phyloP scores from a whole-genome alignment of 2,888 invertebrate genomes.

The Catocala fraxini region DNA sequence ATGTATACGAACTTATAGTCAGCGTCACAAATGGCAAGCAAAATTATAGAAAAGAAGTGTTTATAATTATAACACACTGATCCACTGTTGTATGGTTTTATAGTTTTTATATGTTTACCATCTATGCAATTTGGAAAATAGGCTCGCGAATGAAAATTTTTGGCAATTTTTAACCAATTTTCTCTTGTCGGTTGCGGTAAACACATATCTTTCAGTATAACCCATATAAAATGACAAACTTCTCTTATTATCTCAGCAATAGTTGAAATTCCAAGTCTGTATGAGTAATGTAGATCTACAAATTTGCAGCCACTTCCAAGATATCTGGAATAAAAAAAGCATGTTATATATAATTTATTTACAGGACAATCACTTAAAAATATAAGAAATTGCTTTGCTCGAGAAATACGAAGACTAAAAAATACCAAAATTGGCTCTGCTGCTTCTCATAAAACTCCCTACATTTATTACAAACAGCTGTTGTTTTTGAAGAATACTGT shows the following conservation, averaged over 20 bases:
- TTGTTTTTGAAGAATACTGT: slow-evolving; percentile 38
- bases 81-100: slow-evolving; percentile 23
- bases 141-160: slow-evolving; percentile 6
- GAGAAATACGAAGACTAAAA: slow-evolving; percentile 38
- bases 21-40: too few relatives aligned
- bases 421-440: slow-evolving; percentile 36
- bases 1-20: too few relatives aligned
- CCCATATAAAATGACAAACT: slow-evolving; percentile 36
- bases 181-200: slow-evolving; percentile 28
- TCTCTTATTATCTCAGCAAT: slow-evolving; percentile 32
- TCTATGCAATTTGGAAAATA: slow-evolving; percentile 27
- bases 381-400: slow-evolving; percentile 35
- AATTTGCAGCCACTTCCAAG: slow-evolving; percentile 32
- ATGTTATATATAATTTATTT: slow-evolving; percentile 24
- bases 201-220: slow-evolving; percentile 20
- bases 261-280: slow-evolving; percentile 34
- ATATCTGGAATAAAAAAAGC: slow-evolving; percentile 36
- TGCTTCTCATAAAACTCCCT: slow-evolving; percentile 34
- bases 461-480: slow-evolving; percentile 37
- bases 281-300: slow-evolving; percentile 39
- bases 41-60: too few relatives aligned
- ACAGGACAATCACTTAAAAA: slow-evolving; percentile 29
- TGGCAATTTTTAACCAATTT: slow-evolving; percentile 32
- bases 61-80: slow-evolving; percentile 16
- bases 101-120: slow-evolving; percentile 20